Evolutionary conservation across 2,113 vertebrate genomes (phyloP), one percentile per base, ranked within the genome.

Genomic region (Nycticebus coucang): DNA sequence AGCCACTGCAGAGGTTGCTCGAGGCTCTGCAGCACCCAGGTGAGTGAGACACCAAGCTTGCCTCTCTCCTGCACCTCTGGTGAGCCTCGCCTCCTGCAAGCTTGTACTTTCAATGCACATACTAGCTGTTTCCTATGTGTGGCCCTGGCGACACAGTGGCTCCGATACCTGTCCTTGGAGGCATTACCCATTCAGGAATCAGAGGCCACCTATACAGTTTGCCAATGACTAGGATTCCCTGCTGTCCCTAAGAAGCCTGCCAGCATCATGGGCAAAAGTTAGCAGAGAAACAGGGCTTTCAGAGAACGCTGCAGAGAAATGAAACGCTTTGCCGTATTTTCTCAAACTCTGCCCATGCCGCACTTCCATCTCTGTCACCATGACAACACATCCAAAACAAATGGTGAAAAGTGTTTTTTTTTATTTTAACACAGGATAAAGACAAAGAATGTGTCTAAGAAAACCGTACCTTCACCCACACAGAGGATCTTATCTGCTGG

Each of bases 321-420:
- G 59, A 86, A 90, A 60, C 6, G 5, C 69, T 77, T 72, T 37
- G 7, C 30, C 33, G n/a, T 14, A 74, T 74, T 89, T 92, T 90
- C 55, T 83, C 83, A 90, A 41, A 71, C n/a, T 21, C 68, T 68
- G n/a, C 30, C 57, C 72, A 74, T 69, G 33, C 3, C 7, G 8
- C 8, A 33, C 7, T 37, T 84, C 55, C 45, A 37, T n/a, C 53
- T 72, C 71, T 78, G 5, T 86, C 72, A 82, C 83, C 68, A 91
- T 78, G 71, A 60, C 64, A 95, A 55, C 57, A 53, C 53, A 83
- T 13, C 50, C 57, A 68, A 81, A 91, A 92, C 57, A 95, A 93
- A 95, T 8, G 53, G 1, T 41, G 33, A 37, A 45, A 72, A 88
- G 33, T 66, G 11, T 28, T 45, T 95, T 90, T 96, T 59, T 60